Evolutionary conservation across 2,797 vertebrate species (phyloP).

Genomic region (Champsocephalus esox): DNA sequence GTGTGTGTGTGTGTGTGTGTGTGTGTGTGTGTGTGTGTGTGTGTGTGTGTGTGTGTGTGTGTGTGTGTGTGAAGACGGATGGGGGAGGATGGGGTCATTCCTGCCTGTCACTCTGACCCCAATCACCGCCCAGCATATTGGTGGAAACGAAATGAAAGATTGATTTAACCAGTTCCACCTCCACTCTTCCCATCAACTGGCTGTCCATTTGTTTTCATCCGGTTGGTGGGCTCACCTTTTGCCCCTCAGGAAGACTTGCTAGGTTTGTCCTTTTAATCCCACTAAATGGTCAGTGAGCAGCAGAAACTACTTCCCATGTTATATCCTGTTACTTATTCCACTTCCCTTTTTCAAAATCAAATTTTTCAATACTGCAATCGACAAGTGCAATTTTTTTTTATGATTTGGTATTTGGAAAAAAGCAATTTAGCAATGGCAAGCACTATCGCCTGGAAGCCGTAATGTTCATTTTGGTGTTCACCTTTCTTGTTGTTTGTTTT

Average conservation of each 20-base stretch:
- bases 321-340: constrained; percentile 2
- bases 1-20: too few species aligned
- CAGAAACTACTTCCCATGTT: constrained; percentile 16
- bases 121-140: constrained; percentile 72
- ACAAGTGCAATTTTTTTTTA: background rate
- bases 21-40: too few species aligned
- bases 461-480: too few species aligned
- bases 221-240: constrained; percentile 48
- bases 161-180: constrained; percentile 74
- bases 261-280: constrained; percentile 46
- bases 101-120: constrained; percentile 76
- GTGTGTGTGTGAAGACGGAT: too few species aligned
- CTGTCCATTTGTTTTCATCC: constrained; percentile 73
- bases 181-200: constrained; percentile 58
- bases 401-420: background rate
- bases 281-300: constrained; percentile 24
- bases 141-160: constrained; percentile 74
- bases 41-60: too few species aligned
- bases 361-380: background rate
- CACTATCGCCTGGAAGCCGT: background rate
- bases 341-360: background rate
- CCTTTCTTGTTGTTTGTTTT: too few species aligned
- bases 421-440: background rate
- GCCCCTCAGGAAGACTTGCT: constrained; percentile 17
- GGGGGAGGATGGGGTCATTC: constrained; percentile 37